Base-by-base conservation (phyloP, 2,888 invertebrate species). In the Carcina quercana region DNA sequence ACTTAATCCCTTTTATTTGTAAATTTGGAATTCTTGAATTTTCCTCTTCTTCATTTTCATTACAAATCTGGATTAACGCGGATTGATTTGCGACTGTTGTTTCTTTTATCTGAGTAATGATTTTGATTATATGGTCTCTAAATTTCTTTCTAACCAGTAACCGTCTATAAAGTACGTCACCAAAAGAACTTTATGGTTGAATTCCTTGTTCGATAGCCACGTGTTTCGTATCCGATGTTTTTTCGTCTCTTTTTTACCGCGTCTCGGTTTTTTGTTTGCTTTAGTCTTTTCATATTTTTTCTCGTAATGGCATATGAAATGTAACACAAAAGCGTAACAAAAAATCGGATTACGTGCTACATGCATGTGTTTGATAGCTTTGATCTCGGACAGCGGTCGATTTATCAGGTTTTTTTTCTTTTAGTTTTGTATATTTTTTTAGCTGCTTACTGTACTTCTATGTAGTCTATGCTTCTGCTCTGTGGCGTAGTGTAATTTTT, bases 221-320 rank as follows among this genome's bases (percentile, higher is more conserved):
- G 72, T 70, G 66, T 67, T 61, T 40, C 34, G 45, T 46, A 50
- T 59, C 48, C 48, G 28, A 40, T 35, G 46, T 52, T 48, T 53
- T 57, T 58, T 43, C 44, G 15, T 50, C 39, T 42, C n/a, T 50
- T 39, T 40, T 32, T 40, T 42, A 51, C 46, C 51, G 48, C 46
- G 46, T 41, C 44, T n/a, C 42, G 39, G 28, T 53, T 62, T 60
- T 55, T 59, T 56, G 48, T 54, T 42, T 34, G 36, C 37, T 31
- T 35, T 47, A 36, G 38, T 45, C 47, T 59, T 61, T 55, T 52
- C 49, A 38, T 30, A 40, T 45, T 63, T 65, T 62, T 59, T 56
- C 38, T 39, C 36, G 35, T 41, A 45, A 52, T 49, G 50, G 45
- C 49, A 51, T 48, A 56, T 51, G 53, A 63, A 59, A 59, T 60